Percentiles rank a stretch among this genome's conserved stretches.
Conservation (phyloP, 2,797 vertebrate species). For the Brachymystax lenok region DNA sequence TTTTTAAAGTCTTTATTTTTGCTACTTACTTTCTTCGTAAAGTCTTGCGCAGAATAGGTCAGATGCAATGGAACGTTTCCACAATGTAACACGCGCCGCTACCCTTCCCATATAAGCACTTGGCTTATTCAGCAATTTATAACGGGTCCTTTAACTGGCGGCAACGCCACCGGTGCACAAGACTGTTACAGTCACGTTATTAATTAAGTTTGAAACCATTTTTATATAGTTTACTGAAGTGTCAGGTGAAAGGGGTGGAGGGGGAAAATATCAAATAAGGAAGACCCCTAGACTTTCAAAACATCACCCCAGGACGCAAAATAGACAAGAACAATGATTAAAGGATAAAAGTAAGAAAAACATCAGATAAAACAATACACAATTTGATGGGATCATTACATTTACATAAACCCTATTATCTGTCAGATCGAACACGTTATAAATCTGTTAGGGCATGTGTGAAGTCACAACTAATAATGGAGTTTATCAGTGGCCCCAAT, state of each 20-base stretch:
- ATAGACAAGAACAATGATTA: conserved; percentile 23
- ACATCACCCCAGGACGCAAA: conserved; percentile 41
- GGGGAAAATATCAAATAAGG: conserved; percentile 47
- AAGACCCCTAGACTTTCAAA: conserved; percentile 4
- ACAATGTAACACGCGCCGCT: conserved; percentile 14
- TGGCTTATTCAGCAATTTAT: conserved; percentile 48
- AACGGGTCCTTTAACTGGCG: conserved; percentile 35
- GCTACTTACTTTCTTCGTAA: background rate
- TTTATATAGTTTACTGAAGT: conserved; percentile 19
- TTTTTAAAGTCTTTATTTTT: background rate
- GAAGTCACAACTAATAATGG: conserved; percentile 7
- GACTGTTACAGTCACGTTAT: background rate
- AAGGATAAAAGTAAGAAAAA: conserved; percentile 10
- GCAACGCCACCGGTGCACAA: background rate
- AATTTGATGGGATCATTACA: conserved; percentile 24
- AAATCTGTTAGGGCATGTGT: background rate
- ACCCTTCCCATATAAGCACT: conserved; percentile 34
- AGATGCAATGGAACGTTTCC: background rate
- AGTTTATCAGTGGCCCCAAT: conserved; percentile 23
- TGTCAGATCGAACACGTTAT: conserved; percentile 24
- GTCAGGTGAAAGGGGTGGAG: conserved; percentile 28
- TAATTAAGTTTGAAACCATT: background rate
- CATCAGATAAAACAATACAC: conserved; percentile 42
- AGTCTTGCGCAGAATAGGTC: background rate
- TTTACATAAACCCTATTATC: conserved; percentile 50